Base-by-base conservation (phyloP, 2,113 vertebrate species). In the Telmatochromis sp. region DNA sequence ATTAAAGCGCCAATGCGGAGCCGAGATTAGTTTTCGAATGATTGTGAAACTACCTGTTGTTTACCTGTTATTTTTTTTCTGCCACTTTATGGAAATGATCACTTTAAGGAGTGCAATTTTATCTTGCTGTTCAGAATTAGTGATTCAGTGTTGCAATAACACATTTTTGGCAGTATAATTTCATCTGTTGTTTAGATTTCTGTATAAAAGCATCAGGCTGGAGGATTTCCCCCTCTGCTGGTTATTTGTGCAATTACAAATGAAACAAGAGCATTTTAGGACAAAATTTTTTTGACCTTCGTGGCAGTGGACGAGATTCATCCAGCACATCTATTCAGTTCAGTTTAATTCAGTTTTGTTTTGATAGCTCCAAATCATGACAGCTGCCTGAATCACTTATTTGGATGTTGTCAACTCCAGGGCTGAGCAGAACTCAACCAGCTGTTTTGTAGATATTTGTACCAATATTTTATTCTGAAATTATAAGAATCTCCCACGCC, bases 211-310 rank as follows among this genome's bases (percentile, higher is more conserved):
- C 49, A 21, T 80, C 12, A 33, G 5, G 4, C 4, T 80, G 85
- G 79, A n/a, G 7, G 89, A 31, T 81, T 45, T 37, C 87, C 37
- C 91, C 95, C 88, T 79, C 95, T 95, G 90, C 89, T 95, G 95
- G 94, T 33, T 58, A 15, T 57, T 11, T 83, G 13, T 3, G 17
- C 55, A 78, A 91, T 65, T 65, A 47, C 81, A 86, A 21, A 21
- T 19, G 14, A 6, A 81, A 51, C 3, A 19, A 78, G 28, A 19
- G 3, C 45, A 78, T 33, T 31, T 51, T 33, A 26, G 26, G 10
- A 33, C 28, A 78, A 33, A 33, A 31, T 6, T 2, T 11, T 19
- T 75, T 19, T 75, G 42, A 49, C 3, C 4, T 47, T 75, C 9
- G 42, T 75, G 70, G 9, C 14, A 26, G 6, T 31, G 23, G 42